A percentile compares a stretch with the other conserved stretches of the same genome.
Evolutionary conservation across 2,113 vertebrate genomes (phyloP).

Genomic region (Symphodus melops): DNA sequence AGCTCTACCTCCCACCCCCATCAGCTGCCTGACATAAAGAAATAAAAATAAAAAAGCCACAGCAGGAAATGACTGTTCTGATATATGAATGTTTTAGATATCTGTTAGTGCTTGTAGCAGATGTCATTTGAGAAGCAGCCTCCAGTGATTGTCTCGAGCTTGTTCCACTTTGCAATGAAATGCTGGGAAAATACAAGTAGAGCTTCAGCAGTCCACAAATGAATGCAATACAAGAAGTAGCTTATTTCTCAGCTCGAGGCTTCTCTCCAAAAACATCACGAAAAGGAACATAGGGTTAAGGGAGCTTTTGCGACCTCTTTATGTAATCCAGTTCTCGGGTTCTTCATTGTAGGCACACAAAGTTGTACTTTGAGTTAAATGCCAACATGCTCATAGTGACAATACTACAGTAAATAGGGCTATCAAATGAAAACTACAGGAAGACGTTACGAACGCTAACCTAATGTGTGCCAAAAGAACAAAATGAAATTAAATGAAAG

Average conservation of each 20-base stretch:
- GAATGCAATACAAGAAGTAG: not conserved
- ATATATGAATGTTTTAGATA: conserved; percentile 38
- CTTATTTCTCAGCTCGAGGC: not conserved
- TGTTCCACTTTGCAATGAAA: not conserved
- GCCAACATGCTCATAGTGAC: too few species aligned
- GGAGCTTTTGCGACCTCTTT: too few species aligned
- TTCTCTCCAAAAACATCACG: not conserved
- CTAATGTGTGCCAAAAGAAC: too few species aligned
- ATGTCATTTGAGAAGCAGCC: conserved; percentile 15
- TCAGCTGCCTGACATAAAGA: not conserved
- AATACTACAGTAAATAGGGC: too few species aligned
- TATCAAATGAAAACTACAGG: too few species aligned
- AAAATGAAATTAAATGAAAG: too few species aligned
- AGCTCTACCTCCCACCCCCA: conserved; percentile 7
- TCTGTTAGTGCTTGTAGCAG: conserved; percentile 27
- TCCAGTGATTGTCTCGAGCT: conserved; percentile 10
- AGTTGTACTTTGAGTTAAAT: too few species aligned
- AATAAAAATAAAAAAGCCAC: not conserved
- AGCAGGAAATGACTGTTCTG: conserved; percentile 51
- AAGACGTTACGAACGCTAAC: too few species aligned
- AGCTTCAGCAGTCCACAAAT: not conserved
- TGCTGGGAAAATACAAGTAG: not conserved
- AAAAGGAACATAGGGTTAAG: too few species aligned
- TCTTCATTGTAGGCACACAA: too few species aligned
- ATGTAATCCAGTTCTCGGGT: too few species aligned